A percentile compares a stretch with the other conserved stretches of the same genome.
phyloP scores from a whole-genome alignment of 2,797 vertebrate species.

The Cottoperca gobio region DNA sequence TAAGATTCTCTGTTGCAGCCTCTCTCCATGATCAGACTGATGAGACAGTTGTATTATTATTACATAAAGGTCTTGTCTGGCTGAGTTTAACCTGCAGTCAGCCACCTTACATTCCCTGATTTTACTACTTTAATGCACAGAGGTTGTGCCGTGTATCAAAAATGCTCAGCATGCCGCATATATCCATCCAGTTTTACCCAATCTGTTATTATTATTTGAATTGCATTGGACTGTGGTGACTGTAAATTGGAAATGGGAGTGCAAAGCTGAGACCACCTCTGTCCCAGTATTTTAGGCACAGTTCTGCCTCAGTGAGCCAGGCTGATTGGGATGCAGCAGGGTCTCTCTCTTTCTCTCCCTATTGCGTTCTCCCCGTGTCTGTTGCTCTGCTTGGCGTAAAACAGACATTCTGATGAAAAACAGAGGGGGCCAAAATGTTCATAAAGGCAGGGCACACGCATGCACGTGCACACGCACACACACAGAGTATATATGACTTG shows the following conservation, averaged over 20 bases:
- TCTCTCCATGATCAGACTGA: conserved; percentile 42
- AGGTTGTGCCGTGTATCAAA: conserved; percentile 65
- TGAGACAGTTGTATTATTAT: conserved; percentile 49
- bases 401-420: conserved; percentile 82
- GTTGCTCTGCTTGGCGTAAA: conserved; percentile 76
- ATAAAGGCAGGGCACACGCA: conserved; percentile 65
- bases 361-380: conserved; percentile 63
- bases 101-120: conserved; percentile 41
- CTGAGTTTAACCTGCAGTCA: conserved; percentile 48
- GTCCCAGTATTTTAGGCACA: conserved; percentile 80
- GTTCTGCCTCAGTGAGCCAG: conserved; percentile 83
- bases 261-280: conserved; percentile 67
- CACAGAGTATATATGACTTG: conserved; percentile 19
- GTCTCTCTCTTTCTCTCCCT: conserved; percentile 64
- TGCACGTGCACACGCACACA: conserved; percentile 21
- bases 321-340: conserved; percentile 85
- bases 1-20: conserved; percentile 10
- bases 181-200: conserved; percentile 67
- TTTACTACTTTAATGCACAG: conserved; percentile 57
- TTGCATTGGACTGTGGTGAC: conserved; percentile 75
- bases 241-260: conserved; percentile 78
- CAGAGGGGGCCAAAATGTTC: conserved; percentile 73
- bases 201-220: conserved; percentile 84
- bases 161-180: conserved; percentile 66
- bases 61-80: conserved; percentile 24